These are phyloP conservation scores for Nesidiocoris tenuis DNA, from an alignment of 2,888 invertebrate genomes.

Conservation along the genomic window DNA sequence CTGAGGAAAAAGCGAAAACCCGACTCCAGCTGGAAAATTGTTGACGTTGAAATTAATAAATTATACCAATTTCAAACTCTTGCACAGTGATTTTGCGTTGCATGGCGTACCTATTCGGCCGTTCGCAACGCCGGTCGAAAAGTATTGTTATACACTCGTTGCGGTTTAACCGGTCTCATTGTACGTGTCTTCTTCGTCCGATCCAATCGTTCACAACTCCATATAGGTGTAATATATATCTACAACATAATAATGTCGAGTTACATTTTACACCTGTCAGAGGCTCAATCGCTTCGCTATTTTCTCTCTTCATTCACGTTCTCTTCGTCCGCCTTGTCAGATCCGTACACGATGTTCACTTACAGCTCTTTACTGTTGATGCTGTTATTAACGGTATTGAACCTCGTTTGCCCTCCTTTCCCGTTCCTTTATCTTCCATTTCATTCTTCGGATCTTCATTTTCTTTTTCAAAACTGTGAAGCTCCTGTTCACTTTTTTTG, in stretches of 20 bases:
- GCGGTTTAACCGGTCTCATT: background rate
- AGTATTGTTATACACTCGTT: background rate
- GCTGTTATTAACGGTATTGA: slow-evolving; percentile 23
- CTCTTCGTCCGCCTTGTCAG: background rate
- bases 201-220: background rate
- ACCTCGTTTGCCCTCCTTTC: slow-evolving; percentile 19
- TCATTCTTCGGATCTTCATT: background rate
- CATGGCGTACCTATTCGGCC: too few species aligned
- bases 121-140: too few species aligned
- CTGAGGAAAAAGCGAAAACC: too few species aligned
- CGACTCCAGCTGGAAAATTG: too few species aligned
- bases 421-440: slow-evolving; percentile 5
- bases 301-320: background rate
- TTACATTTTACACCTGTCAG: slow-evolving; percentile 26
- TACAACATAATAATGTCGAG: background rate
- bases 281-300: background rate
- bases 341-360: background rate
- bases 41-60: too few species aligned
- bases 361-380: background rate
- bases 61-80: too few species aligned
- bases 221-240: background rate
- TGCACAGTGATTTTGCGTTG: too few species aligned
- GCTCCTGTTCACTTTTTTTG: background rate
- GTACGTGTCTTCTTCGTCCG: background rate
- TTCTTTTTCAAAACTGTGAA: slow-evolving; percentile 16